A percentile compares a stretch with the other conserved stretches of the same genome.
Evolutionary conservation across 1,140 invertebrate species (phyloP).

Genomic region (Drosophila repleta): DNA sequence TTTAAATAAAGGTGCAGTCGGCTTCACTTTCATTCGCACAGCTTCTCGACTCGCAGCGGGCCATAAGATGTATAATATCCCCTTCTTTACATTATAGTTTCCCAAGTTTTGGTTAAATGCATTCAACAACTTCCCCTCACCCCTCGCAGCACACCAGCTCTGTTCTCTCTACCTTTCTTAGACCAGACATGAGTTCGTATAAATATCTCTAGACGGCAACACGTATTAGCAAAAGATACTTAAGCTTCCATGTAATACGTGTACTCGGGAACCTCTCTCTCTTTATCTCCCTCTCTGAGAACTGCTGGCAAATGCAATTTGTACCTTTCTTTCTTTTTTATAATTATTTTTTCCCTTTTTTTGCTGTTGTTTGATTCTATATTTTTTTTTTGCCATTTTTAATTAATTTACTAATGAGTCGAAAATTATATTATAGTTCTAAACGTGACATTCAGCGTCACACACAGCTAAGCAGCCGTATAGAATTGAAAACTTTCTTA

Average conservation of each 20-base stretch:
- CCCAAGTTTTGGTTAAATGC: constrained; percentile 63
- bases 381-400: constrained; percentile 23
- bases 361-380: constrained; percentile 21
- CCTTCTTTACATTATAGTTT: constrained; percentile 52
- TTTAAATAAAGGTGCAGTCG: constrained; percentile 66
- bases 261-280: constrained; percentile 4
- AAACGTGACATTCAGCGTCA: constrained; percentile 9
- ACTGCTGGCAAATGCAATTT: constrained; percentile 59
- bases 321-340: constrained; percentile 62
- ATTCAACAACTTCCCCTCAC: constrained; percentile 27
- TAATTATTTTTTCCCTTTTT: constrained; percentile 59
- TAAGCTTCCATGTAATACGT: constrained; percentile 67
- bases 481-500: not conserved
- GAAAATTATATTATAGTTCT: constrained; percentile 44
- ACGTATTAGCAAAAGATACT: constrained; percentile 67
- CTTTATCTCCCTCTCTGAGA: constrained; percentile 5
- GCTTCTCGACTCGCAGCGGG: constrained; percentile 56
- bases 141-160: too few species aligned
- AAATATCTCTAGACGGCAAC: constrained; percentile 59
- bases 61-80: constrained; percentile 1
- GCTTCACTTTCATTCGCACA: constrained; percentile 59
- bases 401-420: constrained; percentile 58
- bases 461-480: not conserved
- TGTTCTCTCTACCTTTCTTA: not conserved
- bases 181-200: constrained; percentile 51